Conservation (phyloP, 30 jellyfish, hydroid and myxozoan genomes). For the Pseudorhiza aurosa region DNA sequence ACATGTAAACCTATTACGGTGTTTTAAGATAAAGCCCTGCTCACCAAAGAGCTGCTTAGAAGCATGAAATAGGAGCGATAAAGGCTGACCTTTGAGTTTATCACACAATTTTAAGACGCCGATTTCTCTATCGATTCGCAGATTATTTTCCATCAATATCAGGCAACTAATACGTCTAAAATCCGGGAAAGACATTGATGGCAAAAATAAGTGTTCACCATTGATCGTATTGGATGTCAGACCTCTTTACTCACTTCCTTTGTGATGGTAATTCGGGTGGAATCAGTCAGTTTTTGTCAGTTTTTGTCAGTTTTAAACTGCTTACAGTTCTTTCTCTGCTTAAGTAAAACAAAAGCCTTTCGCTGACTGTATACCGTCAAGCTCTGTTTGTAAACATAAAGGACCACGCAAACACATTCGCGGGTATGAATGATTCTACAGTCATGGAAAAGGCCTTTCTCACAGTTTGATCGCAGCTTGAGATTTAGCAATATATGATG, state of each 20-base stretch:
- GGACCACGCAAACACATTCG: background rate
- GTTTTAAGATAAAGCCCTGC: conserved; percentile 32
- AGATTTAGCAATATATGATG: too few relatives aligned
- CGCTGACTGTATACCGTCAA: background rate
- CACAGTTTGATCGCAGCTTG: too few relatives aligned
- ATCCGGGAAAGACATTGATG: background rate
- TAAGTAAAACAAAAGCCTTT: conserved; percentile 1
- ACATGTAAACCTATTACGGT: conserved; percentile 34
- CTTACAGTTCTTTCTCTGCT: background rate
- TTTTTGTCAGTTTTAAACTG: conserved; percentile 1
- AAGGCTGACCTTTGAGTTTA: conserved; percentile 35
- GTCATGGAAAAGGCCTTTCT: background rate
- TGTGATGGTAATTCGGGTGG: conserved; percentile 31
- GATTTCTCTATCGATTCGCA: conserved; percentile 11
- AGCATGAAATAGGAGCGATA: conserved; percentile 17
- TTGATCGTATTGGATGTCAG: conserved; percentile 5
- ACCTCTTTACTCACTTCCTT: conserved; percentile 10
- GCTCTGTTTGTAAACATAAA: background rate
- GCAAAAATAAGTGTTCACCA: background rate
- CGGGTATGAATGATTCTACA: background rate
- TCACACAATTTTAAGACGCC: conserved; percentile 46
- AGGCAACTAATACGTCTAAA: conserved; percentile 13
- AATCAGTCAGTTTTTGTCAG: background rate
- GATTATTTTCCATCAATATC: conserved; percentile 17
- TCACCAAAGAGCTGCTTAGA: conserved; percentile 50